Conservation (phyloP, 1,140 invertebrate species). For the Pseudomyrmex sp. region DNA sequence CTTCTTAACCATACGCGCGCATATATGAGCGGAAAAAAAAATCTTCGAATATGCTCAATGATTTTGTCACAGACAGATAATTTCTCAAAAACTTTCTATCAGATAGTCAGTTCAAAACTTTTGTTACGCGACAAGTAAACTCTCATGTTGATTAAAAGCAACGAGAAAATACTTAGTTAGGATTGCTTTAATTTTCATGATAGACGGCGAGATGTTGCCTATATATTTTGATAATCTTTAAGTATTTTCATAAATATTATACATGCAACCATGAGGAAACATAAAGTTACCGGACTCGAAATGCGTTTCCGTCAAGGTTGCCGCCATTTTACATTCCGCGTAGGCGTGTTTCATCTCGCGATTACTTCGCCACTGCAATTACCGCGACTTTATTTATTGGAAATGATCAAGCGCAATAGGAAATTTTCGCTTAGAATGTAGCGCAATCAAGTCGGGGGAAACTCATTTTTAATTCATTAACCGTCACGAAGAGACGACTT, state of each 20-base stretch:
- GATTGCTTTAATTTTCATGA: neutral
- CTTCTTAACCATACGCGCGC: constrained; percentile 33
- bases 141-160: neutral
- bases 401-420: constrained; percentile 29
- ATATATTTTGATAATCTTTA: neutral
- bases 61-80: no score
- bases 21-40: no score
- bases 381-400: constrained; percentile 48
- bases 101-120: no score
- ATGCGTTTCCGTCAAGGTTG: constrained; percentile 33
- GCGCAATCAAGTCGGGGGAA: constrained; percentile 45
- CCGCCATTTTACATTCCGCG: constrained; percentile 50
- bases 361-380: constrained; percentile 39
- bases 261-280: constrained; percentile 5
- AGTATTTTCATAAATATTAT: neutral
- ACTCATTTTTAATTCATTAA: constrained; percentile 46
- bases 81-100: no score
- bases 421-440: constrained; percentile 33
- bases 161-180: neutral
- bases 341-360: constrained; percentile 49
- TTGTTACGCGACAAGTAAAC: no score
- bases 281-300: constrained; percentile 26
- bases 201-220: neutral
- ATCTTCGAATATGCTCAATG: no score
- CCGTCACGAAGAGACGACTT: neutral